Conservation (phyloP, 1,140 invertebrate species). For the Microvelia longipes region DNA sequence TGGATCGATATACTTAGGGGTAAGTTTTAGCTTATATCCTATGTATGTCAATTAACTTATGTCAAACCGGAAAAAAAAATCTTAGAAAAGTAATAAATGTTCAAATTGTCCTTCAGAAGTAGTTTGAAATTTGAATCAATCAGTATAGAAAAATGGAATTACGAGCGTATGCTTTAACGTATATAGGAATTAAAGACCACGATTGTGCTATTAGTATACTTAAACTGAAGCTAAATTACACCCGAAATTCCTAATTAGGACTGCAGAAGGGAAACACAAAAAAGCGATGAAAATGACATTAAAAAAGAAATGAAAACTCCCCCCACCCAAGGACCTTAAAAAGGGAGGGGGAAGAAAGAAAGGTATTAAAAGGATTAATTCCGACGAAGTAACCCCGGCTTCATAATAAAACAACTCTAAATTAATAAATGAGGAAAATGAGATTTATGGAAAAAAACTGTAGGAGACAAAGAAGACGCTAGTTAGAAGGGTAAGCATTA, state of each 20-base stretch:
- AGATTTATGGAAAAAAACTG: not conserved
- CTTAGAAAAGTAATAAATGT: not conserved
- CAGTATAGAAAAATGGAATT: not conserved
- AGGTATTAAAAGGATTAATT: not conserved
- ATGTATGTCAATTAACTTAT: no score
- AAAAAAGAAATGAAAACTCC: no score
- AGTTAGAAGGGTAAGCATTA: constrained; percentile 4
- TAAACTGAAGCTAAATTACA: not conserved
- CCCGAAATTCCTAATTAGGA: not conserved
- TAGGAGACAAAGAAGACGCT: not conserved
- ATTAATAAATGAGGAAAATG: constrained; percentile 1
- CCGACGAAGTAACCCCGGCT: not conserved
- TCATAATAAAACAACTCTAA: not conserved
- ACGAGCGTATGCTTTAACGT: no score
- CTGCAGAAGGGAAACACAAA: not conserved
- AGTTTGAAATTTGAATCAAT: not conserved
- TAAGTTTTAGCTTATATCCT: no score
- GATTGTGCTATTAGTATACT: not conserved
- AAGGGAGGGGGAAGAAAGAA: not conserved
- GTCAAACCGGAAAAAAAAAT: not conserved
- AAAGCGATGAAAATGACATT: not conserved
- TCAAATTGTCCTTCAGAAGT: not conserved
- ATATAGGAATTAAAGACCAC: not conserved
- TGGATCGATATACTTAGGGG: no score
- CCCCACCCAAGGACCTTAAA: no score